Evolutionary conservation across 2,113 vertebrate species (phyloP), one percentile per base, ranked within the genome.

Genomic region (Marmota monax): DNA sequence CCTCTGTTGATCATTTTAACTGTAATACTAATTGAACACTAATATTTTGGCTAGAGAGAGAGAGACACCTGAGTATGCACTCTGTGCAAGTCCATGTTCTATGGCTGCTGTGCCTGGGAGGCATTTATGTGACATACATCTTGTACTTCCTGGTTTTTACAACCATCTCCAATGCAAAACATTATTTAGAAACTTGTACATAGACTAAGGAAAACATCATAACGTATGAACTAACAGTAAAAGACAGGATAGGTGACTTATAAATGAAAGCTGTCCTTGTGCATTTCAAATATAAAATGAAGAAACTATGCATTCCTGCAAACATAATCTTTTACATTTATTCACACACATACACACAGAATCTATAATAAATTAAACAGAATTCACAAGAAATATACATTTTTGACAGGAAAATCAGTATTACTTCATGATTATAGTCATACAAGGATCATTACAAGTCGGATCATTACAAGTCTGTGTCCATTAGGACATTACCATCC

Each of bases 401-500:
- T 84, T 63, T 83, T 85, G 94, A 90, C 23, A 96, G 92, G 51
- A 95, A 94, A 95, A 83, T 95, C 51, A 95, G 96, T 97, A 65
- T 97, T 45, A 78, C 17, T 93, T 79, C 70, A 89, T 94, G 88
- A 98, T 94, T 53, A 58, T 22, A 91, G 67, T 48, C 51, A 69
- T 74, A 0, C n/a, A 69, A 61, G 67, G n/a, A 39, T 78, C 56
- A 80, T 80, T 98, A 99, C 20, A 97, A 0, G 79, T 97, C 98
- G 67, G n/a, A 39, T 78, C 56, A 80, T 80, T 98, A 99, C 20
- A 97, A 0, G 79, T 97, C 98, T 0, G 98, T 99, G 97, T 99
- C 99, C 98, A 99, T 97, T 45, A 99, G 95, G 63, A 99, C 37
- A 25, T 99, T 99, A 0, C 99, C 99, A 1, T 99, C 99, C 72